These are phyloP conservation scores for Marasmarcha lunaedactyla DNA, from an alignment of 2,888 invertebrate species.

Conservation along the genomic window DNA sequence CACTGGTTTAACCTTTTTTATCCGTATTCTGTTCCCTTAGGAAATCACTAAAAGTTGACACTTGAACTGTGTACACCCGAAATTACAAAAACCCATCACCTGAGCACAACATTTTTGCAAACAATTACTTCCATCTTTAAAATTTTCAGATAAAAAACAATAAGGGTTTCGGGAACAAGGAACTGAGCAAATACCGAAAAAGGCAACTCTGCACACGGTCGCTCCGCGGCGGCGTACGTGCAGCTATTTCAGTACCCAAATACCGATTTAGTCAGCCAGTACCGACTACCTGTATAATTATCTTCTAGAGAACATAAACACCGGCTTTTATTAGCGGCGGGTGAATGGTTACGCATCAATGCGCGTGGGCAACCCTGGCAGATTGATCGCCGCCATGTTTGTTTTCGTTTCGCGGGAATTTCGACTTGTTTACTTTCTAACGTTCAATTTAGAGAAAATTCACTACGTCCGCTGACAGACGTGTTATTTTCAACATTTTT, in stretches of 20 bases:
- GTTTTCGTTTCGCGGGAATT: slow-evolving; percentile 34
- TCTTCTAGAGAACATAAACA: slow-evolving; percentile 40
- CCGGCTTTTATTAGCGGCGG: slow-evolving; percentile 49
- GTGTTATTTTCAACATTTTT: slow-evolving; percentile 28
- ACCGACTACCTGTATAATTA: slow-evolving; percentile 1
- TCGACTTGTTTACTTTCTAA: slow-evolving; percentile 49
- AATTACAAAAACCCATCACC: no score
- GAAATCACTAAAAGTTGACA: no score
- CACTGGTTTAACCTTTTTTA: no score
- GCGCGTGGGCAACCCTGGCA: slow-evolving; percentile 46
- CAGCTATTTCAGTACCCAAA: slow-evolving; percentile 43
- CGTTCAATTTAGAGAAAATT: slow-evolving; percentile 54
- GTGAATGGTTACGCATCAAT: slow-evolving; percentile 33
- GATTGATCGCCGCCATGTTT: slow-evolving; percentile 40
- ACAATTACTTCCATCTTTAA: no score
- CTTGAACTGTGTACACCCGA: no score
- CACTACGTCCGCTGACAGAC: slow-evolving; percentile 50
- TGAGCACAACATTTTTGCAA: no score
- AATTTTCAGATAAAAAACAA: no score
- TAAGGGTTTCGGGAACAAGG: no score
- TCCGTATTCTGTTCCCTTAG: no score
- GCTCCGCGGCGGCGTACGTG: slow-evolving; percentile 20
- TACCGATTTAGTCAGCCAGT: slow-evolving; percentile 40
- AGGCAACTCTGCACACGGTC: slow-evolving; percentile 20
- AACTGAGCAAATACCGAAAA: slow-evolving; percentile 25